Percentiles rank a stretch among this genome's conserved stretches.
Evolutionary conservation across 1,140 invertebrate genomes (phyloP).

Genomic region (Aradophagus sp.): DNA sequence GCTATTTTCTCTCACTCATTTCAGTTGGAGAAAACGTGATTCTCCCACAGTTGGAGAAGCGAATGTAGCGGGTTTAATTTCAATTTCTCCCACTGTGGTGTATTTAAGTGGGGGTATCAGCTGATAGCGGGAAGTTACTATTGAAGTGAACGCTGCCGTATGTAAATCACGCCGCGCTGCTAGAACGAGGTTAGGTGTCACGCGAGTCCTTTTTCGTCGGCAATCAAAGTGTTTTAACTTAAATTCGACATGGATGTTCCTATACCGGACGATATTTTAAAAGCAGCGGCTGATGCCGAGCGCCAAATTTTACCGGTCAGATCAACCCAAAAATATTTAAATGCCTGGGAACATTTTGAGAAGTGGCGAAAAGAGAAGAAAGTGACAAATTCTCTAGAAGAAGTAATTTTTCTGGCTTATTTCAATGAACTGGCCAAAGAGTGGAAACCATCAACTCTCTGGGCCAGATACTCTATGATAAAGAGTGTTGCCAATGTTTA

Average conservation of each 20-base stretch:
- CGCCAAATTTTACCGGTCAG: not conserved
- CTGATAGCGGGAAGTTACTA: too few species aligned
- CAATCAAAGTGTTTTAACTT: too few species aligned
- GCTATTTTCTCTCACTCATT: not conserved
- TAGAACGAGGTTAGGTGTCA: too few species aligned
- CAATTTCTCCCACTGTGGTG: not conserved
- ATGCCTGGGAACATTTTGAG: slow-evolving; percentile 9
- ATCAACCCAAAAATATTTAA: slow-evolving; percentile 9
- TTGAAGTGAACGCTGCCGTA: slow-evolving; percentile 10
- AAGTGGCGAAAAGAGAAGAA: slow-evolving; percentile 10
- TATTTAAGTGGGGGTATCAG: too few species aligned
- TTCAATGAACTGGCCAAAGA: not conserved
- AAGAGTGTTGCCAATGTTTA: not conserved
- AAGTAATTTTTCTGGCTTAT: slow-evolving; percentile 7
- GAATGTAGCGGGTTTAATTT: not conserved
- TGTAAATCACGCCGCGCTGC: too few species aligned
- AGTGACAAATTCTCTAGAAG: not conserved
- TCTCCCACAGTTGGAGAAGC: slow-evolving; percentile 6
- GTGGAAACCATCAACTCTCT: slow-evolving; percentile 17
- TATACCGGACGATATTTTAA: not conserved
- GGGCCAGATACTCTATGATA: slow-evolving; percentile 20
- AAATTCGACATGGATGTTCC: slow-evolving; percentile 12
- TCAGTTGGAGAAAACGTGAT: not conserved
- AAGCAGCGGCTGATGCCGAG: slow-evolving; percentile 1
- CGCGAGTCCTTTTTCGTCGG: too few species aligned